A percentile compares a stretch with the other conserved stretches of the same genome.
Evolutionary conservation across 1,140 invertebrate genomes (phyloP).

Genomic region (Drosophila miranda): DNA sequence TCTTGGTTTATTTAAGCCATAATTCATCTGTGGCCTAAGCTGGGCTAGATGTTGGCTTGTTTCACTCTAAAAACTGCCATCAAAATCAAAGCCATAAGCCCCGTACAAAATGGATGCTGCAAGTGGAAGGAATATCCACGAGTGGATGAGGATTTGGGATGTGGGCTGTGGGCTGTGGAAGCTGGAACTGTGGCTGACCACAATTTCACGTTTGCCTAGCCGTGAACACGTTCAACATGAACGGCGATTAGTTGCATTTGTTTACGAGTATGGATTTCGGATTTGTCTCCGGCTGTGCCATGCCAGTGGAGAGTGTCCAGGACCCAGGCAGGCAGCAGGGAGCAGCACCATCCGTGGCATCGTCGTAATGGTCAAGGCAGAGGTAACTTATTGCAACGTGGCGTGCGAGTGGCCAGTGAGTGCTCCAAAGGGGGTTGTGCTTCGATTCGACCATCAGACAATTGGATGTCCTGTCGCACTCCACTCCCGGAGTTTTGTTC

Average conservation of each 20-base stretch:
- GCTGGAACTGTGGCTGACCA: slow-evolving; percentile 53
- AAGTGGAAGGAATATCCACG: slow-evolving; percentile 3
- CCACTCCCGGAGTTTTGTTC: slow-evolving; percentile 1
- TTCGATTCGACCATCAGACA: slow-evolving; percentile 34
- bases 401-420: slow-evolving; percentile 60
- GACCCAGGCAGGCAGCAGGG: no score
- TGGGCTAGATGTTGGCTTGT: slow-evolving; percentile 15
- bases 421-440: slow-evolving; percentile 46
- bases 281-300: slow-evolving; percentile 72
- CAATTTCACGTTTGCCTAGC: slow-evolving; percentile 75
- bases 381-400: slow-evolving; percentile 77
- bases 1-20: slow-evolving; percentile 3
- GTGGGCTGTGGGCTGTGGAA: not conserved
- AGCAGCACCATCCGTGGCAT: slow-evolving; percentile 25
- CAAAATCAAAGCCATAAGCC: slow-evolving; percentile 42
- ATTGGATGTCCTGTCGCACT: slow-evolving; percentile 36
- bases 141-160: not conserved
- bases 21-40: slow-evolving; percentile 38
- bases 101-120: slow-evolving; percentile 34
- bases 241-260: slow-evolving; percentile 80
- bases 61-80: slow-evolving; percentile 24
- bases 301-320: slow-evolving; percentile 4
- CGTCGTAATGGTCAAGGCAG: slow-evolving; percentile 64
- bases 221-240: slow-evolving; percentile 80
- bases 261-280: slow-evolving; percentile 80